Evolutionary conservation across 2,113 vertebrate genomes (phyloP).

Genomic region (Antigone vipio): DNA sequence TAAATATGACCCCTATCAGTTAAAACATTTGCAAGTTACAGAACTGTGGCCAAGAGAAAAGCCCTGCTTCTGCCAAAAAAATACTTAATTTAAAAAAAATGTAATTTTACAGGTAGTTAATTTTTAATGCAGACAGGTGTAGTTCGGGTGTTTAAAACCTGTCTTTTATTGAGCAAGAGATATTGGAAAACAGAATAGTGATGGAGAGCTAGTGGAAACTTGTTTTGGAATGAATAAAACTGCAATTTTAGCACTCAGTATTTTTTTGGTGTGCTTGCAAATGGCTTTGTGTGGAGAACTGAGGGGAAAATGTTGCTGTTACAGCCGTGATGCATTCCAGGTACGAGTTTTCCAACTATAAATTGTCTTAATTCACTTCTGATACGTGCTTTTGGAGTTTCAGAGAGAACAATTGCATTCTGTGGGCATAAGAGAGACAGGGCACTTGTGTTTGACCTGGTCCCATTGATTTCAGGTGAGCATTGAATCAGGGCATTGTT

Average conservation of each 20-base stretch:
- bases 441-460: background rate
- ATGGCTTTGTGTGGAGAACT: background rate
- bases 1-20: background rate
- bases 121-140: slow-evolving; percentile 41
- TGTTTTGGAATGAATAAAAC: background rate
- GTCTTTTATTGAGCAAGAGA: background rate
- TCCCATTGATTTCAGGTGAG: background rate
- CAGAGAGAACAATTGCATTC: background rate
- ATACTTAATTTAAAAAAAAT: background rate
- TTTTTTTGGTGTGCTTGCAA: background rate
- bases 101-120: slow-evolving; percentile 7
- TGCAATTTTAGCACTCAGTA: background rate
- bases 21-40: background rate
- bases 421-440: background rate
- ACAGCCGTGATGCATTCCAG: background rate
- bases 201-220: background rate
- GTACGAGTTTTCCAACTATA: background rate
- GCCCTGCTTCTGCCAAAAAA: background rate
- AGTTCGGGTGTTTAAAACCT: slow-evolving; percentile 3
- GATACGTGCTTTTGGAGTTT: background rate
- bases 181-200: background rate
- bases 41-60: background rate
- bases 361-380: background rate
- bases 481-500: rapidly evolving
- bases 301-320: background rate